Base-by-base conservation (phyloP, 2,113 vertebrate genomes). In the Heliornis fulica region DNA sequence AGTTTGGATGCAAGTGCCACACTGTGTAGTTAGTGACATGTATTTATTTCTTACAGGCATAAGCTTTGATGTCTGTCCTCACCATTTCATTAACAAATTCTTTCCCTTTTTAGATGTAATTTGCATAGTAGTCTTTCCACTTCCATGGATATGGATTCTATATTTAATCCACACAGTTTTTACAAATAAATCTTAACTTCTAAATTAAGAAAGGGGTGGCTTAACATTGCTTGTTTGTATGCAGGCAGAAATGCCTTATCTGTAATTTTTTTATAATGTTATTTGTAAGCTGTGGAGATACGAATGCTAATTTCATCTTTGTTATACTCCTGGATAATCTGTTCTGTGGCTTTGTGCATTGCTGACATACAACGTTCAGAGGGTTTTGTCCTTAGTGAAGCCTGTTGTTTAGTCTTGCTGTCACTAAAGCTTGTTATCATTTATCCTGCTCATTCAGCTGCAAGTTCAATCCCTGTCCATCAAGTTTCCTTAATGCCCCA, bases 231-330 rank as follows among this genome's bases (percentile, higher is more conserved):
- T 90, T 90, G 20, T 91, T 96, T 95, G 79, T 92, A 88, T 93
- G 77, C 72, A 94, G 63, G 68, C 32, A 65, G 74, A 96, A 96
- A 93, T 76, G 80, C 18, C 23, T 96, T 96, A 91, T 95, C 90
- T 97, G 19, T 86, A 48, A 23, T 87, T 96, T 80, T 79, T 50
- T 81, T 77, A 71, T 75, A 36, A 90, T 74, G 43, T 65, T 96
- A 48, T 97, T 96, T 96, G 48, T 66, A 87, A 97, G 9, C 90
- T 97, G 80, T 94, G 90, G 86, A 97, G 89, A 95, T 95, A 85
- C 48, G 91, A 87, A 96, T 92, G 78, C 69, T 97, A 97, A 97
- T 98, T 98, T 97, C 20, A 68, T 94, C 40, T 95, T 92, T 97
- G 75, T 95, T 97, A 75, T 63, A 81, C 71, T 97, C 53, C 87